Percentiles rank a stretch among this genome's conserved stretches.
These are phyloP conservation scores for Liopterus haemorrhoidalis DNA, from an alignment of 2,888 invertebrate species.

Conservation along the genomic window DNA sequence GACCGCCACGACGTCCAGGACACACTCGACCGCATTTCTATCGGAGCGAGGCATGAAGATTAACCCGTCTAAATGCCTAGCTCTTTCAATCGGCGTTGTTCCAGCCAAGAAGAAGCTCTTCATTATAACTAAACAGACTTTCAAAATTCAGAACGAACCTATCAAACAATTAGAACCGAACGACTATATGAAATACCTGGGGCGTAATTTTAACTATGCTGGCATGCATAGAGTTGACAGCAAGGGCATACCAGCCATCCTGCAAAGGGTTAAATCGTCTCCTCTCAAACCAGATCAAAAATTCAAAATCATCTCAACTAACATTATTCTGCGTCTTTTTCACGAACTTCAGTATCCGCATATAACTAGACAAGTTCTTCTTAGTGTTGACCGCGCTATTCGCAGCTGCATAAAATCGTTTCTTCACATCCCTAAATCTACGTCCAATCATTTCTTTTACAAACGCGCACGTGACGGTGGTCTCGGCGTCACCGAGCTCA, in stretches of 20 bases:
- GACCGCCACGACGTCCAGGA: too few relatives aligned
- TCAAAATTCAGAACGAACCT: background rate
- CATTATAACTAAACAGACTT: background rate
- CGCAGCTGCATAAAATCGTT: background rate
- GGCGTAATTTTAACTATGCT: background rate
- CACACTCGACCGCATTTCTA: too few relatives aligned
- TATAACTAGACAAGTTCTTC: background rate
- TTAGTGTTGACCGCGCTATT: background rate
- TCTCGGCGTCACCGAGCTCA: background rate
- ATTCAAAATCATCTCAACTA: background rate
- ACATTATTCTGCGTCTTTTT: slow-evolving; percentile 1
- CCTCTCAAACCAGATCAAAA: slow-evolving; percentile 19
- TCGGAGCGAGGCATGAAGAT: too few relatives aligned
- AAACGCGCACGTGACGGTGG: background rate
- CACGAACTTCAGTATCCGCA: background rate
- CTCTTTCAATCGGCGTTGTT: too few relatives aligned
- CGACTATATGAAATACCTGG: background rate
- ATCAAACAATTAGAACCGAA: background rate
- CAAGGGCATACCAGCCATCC: slow-evolving; percentile 2
- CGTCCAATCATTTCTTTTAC: background rate
- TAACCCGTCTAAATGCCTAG: too few relatives aligned
- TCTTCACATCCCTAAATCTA: background rate
- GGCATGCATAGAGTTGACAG: too few relatives aligned
- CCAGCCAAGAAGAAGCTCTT: slow-evolving; percentile 15
- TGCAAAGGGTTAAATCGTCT: slow-evolving; percentile 1